Base-by-base conservation (phyloP, 2,113 vertebrate genomes). In the Pongo pygmaeus region DNA sequence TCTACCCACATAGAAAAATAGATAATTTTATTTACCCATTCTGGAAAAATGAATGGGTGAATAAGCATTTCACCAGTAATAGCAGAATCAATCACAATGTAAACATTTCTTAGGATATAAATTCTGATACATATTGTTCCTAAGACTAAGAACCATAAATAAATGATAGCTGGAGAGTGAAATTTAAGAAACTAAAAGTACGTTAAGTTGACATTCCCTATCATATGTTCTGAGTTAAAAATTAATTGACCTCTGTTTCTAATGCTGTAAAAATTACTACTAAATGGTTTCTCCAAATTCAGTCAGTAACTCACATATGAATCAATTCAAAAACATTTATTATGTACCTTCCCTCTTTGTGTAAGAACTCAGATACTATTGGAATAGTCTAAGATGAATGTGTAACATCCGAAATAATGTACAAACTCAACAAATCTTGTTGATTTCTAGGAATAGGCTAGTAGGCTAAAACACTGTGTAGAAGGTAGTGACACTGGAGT, bases 141-240 rank as follows among this genome's bases (percentile, higher is more conserved):
- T 85, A 92, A 78, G 38, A 27, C n/a, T 86, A 64, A 50, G 55
- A 74, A 52, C 6, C 30, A 55, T 32, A 84, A 13, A 8, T 52
- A 78, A 90, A 35, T 67, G 43, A 57, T 23, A 85, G 50, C 4
- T 91, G 4, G 9, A 72, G 18, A 91, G 88, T 67, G 22, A 91
- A 96, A 94, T 74, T 84, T 43, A 87, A 92, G 57, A 20, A 93
- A 81, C 22, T 85, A 4, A 77, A 85, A 93, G 13, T 27, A 75
- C 6, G 50, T 80, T 43, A 87, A 81, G 2, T 74, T 89, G 69
- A 48, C 27, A 87, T 80, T 64, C 2, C 8, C 0, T 32, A 32
- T 27, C 32, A 59, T 10, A 72, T 50, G 20, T 61, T 11, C 46
- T 57, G 5, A 91, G 20, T 74, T 84, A 88, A 52, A 81, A 83